phyloP scores from a whole-genome alignment of 1,140 invertebrate species.

The Temnothorax longispinosus region DNA sequence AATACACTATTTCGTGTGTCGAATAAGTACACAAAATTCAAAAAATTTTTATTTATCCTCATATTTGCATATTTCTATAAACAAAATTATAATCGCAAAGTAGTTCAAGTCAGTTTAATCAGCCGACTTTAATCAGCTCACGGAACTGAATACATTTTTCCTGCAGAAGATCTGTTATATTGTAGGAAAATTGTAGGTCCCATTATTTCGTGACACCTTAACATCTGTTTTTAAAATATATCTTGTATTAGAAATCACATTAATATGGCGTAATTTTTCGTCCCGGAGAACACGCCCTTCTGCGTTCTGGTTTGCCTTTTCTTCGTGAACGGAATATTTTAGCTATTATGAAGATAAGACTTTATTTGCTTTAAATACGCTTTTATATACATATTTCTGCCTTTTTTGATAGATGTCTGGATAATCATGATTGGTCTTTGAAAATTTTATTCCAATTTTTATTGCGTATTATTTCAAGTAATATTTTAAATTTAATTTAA shows the following conservation, averaged over 20 bases:
- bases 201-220: background rate
- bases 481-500: background rate
- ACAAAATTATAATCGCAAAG: background rate
- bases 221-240: slow-evolving; percentile 16
- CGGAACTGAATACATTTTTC: background rate
- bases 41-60: background rate
- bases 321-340: background rate
- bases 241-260: slow-evolving; percentile 7
- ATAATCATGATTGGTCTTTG: background rate
- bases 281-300: background rate
- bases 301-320: background rate
- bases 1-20: background rate
- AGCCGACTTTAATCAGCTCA: background rate
- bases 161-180: background rate
- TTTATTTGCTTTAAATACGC: background rate
- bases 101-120: background rate
- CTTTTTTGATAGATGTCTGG: background rate
- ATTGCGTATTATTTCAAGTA: background rate
- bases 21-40: background rate
- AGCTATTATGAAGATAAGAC: background rate
- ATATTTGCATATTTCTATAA: background rate
- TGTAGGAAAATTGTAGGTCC: background rate
- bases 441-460: slow-evolving; percentile 2
- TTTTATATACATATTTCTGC: background rate
- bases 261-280: background rate